These are phyloP conservation scores for Trialeurodes vaporariorum DNA, from an alignment of 1,140 invertebrate genomes.

Conservation along the genomic window DNA sequence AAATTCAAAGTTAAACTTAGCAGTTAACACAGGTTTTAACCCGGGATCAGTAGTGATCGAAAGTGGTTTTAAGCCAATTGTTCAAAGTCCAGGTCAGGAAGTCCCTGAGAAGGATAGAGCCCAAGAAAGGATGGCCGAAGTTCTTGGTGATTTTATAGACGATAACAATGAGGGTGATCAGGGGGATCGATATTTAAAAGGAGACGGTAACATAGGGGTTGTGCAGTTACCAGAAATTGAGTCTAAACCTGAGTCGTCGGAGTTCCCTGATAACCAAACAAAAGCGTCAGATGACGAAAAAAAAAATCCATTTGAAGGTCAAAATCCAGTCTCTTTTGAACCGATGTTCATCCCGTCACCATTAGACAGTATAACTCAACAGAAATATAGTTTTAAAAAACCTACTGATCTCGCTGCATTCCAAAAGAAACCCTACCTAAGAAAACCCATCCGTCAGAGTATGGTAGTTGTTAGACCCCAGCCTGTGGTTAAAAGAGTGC, in stretches of 20 bases:
- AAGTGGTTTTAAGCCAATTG: conserved; percentile 68
- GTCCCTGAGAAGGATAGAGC: conserved; percentile 27
- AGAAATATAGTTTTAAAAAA: conserved; percentile 33
- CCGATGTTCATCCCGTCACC: conserved; percentile 63
- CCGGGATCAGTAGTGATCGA: conserved; percentile 67
- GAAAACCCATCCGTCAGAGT: neutral
- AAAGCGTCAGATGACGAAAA: conserved; percentile 31
- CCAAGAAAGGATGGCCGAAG: conserved; percentile 40
- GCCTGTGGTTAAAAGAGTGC: neutral
- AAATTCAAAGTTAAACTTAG: conserved; percentile 20
- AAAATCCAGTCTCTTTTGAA: conserved; percentile 48
- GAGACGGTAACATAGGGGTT: neutral
- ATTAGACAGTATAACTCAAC: conserved; percentile 35
- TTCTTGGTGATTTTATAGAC: conserved; percentile 32
- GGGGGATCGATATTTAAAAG: neutral
- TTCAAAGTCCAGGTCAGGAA: conserved; percentile 38
- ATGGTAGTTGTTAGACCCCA: neutral
- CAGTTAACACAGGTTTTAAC: conserved; percentile 61
- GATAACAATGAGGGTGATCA: conserved; percentile 37
- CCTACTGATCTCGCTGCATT: conserved; percentile 13
- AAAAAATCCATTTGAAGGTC: conserved; percentile 29
- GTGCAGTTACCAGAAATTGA: neutral
- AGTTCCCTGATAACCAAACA: conserved; percentile 17
- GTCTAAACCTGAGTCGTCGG: conserved; percentile 20
- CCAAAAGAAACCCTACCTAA: conserved; percentile 19